phyloP scores from a whole-genome alignment of 1,140 invertebrate genomes.

The Drosophila ficusphila region DNA sequence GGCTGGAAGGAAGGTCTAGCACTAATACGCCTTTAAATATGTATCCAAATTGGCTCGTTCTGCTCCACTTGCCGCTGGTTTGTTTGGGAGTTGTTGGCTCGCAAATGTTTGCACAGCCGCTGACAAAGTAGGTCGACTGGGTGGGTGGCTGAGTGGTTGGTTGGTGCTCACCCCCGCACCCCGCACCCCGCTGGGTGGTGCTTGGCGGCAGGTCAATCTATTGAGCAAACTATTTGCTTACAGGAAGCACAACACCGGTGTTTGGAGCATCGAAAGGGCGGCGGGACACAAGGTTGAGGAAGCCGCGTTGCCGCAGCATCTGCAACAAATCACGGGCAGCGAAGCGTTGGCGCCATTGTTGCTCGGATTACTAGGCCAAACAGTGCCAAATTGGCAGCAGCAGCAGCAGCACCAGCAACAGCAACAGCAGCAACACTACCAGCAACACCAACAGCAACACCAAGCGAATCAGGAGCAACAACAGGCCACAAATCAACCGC shows the following conservation, averaged over 20 bases:
- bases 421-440: slow-evolving; percentile 14
- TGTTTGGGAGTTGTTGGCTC: slow-evolving; percentile 29
- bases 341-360: slow-evolving; percentile 70
- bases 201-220: slow-evolving; percentile 50
- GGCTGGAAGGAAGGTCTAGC: slow-evolving; percentile 28
- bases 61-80: slow-evolving; percentile 17
- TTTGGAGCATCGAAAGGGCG: slow-evolving; percentile 36
- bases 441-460: slow-evolving; percentile 38
- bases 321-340: slow-evolving; percentile 57
- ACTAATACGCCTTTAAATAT: slow-evolving; percentile 36
- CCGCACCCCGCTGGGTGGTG: no score
- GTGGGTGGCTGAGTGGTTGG: background rate
- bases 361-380: slow-evolving; percentile 63
- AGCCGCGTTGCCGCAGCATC: slow-evolving; percentile 39
- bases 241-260: slow-evolving; percentile 25
- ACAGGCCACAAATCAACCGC: slow-evolving; percentile 18
- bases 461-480: slow-evolving; percentile 13
- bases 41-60: slow-evolving; percentile 48
- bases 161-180: no score
- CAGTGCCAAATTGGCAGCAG: slow-evolving; percentile 72
- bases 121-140: slow-evolving; percentile 64
- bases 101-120: slow-evolving; percentile 69
- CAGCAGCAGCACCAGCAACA: slow-evolving; percentile 6
- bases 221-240: slow-evolving; percentile 54
- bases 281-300: slow-evolving; percentile 52